These are phyloP conservation scores for Euglossa dilemma DNA, from an alignment of 1,140 invertebrate species.

Conservation along the genomic window DNA sequence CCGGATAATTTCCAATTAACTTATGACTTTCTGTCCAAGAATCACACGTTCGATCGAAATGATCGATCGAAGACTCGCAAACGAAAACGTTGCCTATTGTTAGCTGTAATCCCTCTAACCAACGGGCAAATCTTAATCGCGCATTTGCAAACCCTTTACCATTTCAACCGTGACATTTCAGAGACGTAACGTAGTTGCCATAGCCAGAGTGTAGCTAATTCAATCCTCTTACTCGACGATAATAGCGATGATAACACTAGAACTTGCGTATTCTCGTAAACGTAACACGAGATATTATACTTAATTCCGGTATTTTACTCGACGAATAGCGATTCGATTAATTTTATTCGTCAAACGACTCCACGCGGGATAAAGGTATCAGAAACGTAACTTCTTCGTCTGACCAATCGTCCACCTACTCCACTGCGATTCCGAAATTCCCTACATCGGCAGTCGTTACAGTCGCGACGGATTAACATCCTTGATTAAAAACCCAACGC, in stretches of 20 bases:
- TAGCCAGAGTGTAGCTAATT: not conserved
- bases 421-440: not conserved
- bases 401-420: not conserved
- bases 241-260: not conserved
- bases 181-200: not conserved
- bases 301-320: too few species aligned
- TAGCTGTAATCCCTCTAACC: not conserved
- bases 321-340: too few species aligned
- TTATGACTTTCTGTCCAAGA: not conserved
- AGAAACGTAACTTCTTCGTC: not conserved
- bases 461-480: not conserved
- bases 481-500: not conserved
- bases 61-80: not conserved
- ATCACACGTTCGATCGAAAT: too few species aligned
- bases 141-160: constrained; percentile 15
- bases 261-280: not conserved
- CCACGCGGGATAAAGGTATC: too few species aligned
- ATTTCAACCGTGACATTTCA: constrained; percentile 25
- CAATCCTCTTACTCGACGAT: not conserved
- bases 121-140: not conserved
- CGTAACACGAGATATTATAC: too few species aligned
- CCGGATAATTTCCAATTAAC: constrained; percentile 5
- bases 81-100: not conserved
- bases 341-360: too few species aligned
- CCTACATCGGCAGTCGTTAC: not conserved